Percentiles rank a stretch among this genome's conserved stretches.
Conservation (phyloP, 2,888 invertebrate genomes). For the Bibio marci region DNA sequence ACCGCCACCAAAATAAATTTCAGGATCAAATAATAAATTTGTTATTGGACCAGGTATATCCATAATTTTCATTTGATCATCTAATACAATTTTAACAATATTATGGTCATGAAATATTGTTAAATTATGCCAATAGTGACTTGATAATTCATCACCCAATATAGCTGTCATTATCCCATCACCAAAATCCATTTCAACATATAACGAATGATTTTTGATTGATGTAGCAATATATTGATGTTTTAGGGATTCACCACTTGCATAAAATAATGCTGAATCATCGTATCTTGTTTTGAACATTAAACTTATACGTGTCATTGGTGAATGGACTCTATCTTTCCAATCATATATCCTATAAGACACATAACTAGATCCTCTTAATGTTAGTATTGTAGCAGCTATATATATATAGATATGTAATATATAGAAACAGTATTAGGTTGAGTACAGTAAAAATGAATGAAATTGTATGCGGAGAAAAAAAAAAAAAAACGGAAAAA, state of each 20-base stretch:
- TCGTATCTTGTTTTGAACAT: conserved; percentile 82
- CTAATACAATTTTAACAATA: conserved; percentile 54
- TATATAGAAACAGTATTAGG: conserved; percentile 3
- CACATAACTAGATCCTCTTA: conserved; percentile 81
- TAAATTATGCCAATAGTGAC: conserved; percentile 76
- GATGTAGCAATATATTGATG: conserved; percentile 83
- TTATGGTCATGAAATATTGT: conserved; percentile 69
- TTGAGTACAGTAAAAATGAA: background rate
- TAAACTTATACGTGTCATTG: conserved; percentile 70
- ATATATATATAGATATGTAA: conserved; percentile 8
- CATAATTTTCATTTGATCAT: conserved; percentile 49
- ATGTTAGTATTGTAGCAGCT: conserved; percentile 75
- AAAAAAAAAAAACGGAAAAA: too few species aligned
- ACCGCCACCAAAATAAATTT: conserved; percentile 83
- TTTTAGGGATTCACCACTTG: conserved; percentile 70
- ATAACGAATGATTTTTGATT: conserved; percentile 64
- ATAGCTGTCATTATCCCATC: conserved; percentile 52
- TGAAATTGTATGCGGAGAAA: background rate
- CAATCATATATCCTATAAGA: conserved; percentile 85
- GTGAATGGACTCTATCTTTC: conserved; percentile 80
- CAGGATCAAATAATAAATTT: conserved; percentile 78
- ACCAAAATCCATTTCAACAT: conserved; percentile 77
- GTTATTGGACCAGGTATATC: conserved; percentile 53
- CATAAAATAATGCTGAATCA: conserved; percentile 83
- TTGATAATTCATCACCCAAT: conserved; percentile 50